A percentile compares a stretch with the other conserved stretches of the same genome.
These are phyloP conservation scores for Cladorhizidae sp. DNA, from an alignment of 37 sponge, comb jelly and placozoan species.

Conservation along the genomic window DNA sequence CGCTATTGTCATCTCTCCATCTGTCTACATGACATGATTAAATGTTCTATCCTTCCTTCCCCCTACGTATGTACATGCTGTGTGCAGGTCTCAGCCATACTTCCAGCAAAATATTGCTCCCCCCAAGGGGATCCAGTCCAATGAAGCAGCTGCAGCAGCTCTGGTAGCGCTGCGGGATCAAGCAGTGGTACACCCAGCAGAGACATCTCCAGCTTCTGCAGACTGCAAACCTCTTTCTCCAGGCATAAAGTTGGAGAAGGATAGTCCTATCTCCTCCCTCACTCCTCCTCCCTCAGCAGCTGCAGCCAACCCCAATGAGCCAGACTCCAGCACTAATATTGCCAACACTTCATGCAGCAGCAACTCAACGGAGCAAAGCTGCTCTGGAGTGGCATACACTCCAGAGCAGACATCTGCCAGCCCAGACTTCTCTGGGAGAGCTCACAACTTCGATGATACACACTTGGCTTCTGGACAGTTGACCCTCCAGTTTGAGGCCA, in stretches of 20 bases:
- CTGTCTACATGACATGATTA: too few relatives aligned
- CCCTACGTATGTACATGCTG: too few relatives aligned
- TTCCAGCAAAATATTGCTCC: slow-evolving; percentile 10
- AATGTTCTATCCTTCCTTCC: too few relatives aligned
- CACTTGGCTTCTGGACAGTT: background rate
- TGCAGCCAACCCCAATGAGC: slow-evolving; percentile 2
- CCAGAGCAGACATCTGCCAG: slow-evolving; percentile 4
- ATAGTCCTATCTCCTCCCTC: background rate
- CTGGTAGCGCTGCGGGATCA: slow-evolving; percentile 12
- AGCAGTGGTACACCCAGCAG: background rate
- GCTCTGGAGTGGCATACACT: background rate
- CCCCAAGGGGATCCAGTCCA: slow-evolving; percentile 8
- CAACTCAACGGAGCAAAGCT: background rate
- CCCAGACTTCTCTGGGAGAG: background rate
- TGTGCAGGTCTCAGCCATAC: background rate
- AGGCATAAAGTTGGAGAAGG: slow-evolving; percentile 6
- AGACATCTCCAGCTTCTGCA: background rate
- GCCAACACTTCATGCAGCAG: background rate
- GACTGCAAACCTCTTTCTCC: slow-evolving; percentile 12
- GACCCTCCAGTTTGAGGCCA: slow-evolving; percentile 1
- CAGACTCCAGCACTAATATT: slow-evolving; percentile 17
- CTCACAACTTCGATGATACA: background rate
- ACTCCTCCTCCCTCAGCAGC: slow-evolving; percentile 8
- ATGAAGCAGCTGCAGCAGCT: slow-evolving; percentile 36
- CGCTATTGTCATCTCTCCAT: too few relatives aligned